phyloP scores from a whole-genome alignment of 2,797 vertebrate species.

The Cheirogaleus major region DNA sequence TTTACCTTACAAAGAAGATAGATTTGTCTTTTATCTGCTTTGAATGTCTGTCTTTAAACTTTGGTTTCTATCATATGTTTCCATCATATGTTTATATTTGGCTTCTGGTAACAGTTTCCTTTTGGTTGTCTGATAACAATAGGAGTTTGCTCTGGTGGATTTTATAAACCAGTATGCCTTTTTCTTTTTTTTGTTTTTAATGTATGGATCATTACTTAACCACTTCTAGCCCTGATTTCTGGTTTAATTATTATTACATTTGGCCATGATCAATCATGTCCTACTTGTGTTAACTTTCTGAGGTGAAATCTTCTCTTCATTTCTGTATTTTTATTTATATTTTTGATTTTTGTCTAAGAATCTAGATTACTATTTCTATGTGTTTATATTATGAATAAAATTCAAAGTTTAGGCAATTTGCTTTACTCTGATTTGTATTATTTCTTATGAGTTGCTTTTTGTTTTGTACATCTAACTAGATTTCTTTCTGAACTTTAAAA shows the following conservation, averaged over 20 bases:
- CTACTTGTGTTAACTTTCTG: neutral
- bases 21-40: neutral
- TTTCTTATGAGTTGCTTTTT: neutral
- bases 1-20: neutral
- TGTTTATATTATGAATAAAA: neutral
- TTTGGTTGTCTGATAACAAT: neutral
- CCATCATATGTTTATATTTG: conserved; percentile 8
- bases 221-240: neutral
- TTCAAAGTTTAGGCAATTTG: neutral
- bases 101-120: neutral
- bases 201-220: neutral
- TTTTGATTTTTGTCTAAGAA: neutral
- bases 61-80: neutral
- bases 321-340: neutral
- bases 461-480: neutral
- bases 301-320: neutral
- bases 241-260: neutral
- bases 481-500: neutral
- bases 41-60: neutral
- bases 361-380: neutral
- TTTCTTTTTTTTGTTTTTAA: neutral
- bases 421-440: neutral
- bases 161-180: neutral
- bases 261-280: neutral
- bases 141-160: neutral